A percentile compares a stretch with the other conserved stretches of the same genome.
phyloP scores from a whole-genome alignment of 2,797 vertebrate genomes.

The Chloroceryle inda region DNA sequence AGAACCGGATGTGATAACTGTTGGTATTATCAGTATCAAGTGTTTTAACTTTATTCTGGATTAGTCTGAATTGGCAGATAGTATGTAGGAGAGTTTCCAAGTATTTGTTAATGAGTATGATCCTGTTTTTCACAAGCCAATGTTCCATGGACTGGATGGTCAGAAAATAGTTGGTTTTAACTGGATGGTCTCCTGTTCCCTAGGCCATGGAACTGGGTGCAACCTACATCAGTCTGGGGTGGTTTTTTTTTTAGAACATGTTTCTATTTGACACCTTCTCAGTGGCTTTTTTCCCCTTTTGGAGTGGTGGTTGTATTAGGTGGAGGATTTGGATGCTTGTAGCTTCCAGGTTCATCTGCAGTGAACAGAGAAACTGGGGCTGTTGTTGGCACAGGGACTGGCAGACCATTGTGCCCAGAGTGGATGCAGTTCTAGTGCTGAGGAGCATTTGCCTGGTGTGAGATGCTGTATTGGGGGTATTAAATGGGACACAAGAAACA shows the following conservation, averaged over 20 bases:
- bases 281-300: background rate
- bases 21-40: background rate
- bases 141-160: background rate
- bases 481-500: background rate
- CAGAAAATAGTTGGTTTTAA: background rate
- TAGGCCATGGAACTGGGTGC: background rate
- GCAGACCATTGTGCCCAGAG: background rate
- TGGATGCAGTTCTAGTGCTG: background rate
- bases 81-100: background rate
- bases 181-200: background rate
- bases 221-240: background rate
- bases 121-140: background rate
- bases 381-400: background rate
- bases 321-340: background rate
- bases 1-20: background rate
- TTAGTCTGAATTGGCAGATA: background rate
- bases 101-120: background rate
- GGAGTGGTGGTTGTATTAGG: background rate
- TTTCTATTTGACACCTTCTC: background rate
- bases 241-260: background rate
- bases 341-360: background rate
- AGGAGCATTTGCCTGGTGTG: background rate
- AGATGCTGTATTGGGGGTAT: background rate
- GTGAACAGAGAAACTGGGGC: background rate
- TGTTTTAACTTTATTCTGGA: background rate